Percentiles rank a stretch among this genome's conserved stretches.
phyloP scores from a whole-genome alignment of 2,797 vertebrate genomes.

The Myotis vivesi region DNA sequence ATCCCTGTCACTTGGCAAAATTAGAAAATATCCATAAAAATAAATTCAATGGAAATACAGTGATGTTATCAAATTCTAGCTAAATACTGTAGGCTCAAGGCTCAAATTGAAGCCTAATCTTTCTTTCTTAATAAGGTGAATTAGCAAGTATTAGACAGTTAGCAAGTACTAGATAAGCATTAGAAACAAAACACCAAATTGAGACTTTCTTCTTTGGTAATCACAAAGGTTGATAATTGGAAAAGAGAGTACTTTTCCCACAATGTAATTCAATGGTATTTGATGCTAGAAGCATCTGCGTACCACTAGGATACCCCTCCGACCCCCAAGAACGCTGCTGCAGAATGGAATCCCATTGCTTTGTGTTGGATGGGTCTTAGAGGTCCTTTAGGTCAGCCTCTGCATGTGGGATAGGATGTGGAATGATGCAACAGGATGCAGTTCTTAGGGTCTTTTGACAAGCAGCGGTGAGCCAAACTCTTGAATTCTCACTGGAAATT shows the following conservation, averaged over 20 bases:
- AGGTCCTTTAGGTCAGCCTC: background rate
- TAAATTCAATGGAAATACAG: background rate
- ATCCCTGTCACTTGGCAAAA: background rate
- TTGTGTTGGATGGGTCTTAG: background rate
- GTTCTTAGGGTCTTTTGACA: background rate
- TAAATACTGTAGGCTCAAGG: background rate
- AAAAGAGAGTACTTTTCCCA: background rate
- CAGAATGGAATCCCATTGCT: background rate
- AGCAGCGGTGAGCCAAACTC: background rate
- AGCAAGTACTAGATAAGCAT: background rate
- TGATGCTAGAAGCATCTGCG: background rate
- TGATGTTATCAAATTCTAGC: background rate
- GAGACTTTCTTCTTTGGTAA: background rate
- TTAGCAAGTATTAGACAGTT: background rate
- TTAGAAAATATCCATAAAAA: background rate
- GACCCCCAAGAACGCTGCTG: background rate
- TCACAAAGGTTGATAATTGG: background rate
- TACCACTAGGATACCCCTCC: background rate
- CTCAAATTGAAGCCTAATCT: background rate
- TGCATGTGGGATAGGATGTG: background rate
- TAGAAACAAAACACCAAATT: background rate
- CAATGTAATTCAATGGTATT: background rate
- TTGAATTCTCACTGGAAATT: background rate
- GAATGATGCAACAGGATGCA: background rate
- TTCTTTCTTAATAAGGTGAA: background rate